Evolutionary conservation across 2,888 invertebrate genomes (phyloP).

Genomic region (Lochmaea capreae): DNA sequence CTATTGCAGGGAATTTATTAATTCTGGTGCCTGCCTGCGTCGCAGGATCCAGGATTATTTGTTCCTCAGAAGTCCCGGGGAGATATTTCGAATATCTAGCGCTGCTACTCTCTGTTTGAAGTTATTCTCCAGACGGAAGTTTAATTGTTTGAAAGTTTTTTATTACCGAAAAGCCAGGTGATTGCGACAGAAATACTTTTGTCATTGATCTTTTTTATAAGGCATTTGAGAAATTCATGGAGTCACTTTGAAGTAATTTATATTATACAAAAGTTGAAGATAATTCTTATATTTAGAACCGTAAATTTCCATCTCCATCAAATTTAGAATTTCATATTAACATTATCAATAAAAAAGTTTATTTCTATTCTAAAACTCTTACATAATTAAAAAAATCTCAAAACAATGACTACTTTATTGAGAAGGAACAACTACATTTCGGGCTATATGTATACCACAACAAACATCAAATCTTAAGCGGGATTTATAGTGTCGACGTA

Average conservation of each 20-base stretch:
- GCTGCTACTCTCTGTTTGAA: conserved; percentile 34
- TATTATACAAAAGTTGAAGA: conserved; percentile 9
- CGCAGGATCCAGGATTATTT: conserved; percentile 36
- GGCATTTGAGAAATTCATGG: conserved; percentile 23
- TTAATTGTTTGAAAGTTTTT: conserved; percentile 36
- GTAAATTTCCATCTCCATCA: neutral
- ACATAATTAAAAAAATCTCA: too few species aligned
- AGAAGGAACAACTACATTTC: too few species aligned
- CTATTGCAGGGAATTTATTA: conserved; percentile 40
- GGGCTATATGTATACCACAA: too few species aligned
- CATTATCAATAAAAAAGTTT: too few species aligned
- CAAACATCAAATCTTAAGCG: too few species aligned
- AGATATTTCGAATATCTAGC: conserved; percentile 40
- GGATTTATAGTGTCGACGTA: too few species aligned
- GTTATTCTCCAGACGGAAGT: conserved; percentile 33
- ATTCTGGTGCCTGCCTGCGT: conserved; percentile 36
- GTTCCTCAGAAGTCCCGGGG: conserved; percentile 36
- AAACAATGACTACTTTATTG: too few species aligned
- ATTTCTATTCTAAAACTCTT: too few species aligned
- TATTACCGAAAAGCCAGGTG: conserved; percentile 28
- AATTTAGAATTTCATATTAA: neutral
- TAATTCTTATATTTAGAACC: neutral
- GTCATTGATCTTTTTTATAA: conserved; percentile 31
- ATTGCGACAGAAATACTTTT: conserved; percentile 33
- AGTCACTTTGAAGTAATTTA: conserved; percentile 18